These are phyloP conservation scores for Arbacia lixula DNA, from an alignment of 53 echinoderm and acorn worm species.

Conservation along the genomic window DNA sequence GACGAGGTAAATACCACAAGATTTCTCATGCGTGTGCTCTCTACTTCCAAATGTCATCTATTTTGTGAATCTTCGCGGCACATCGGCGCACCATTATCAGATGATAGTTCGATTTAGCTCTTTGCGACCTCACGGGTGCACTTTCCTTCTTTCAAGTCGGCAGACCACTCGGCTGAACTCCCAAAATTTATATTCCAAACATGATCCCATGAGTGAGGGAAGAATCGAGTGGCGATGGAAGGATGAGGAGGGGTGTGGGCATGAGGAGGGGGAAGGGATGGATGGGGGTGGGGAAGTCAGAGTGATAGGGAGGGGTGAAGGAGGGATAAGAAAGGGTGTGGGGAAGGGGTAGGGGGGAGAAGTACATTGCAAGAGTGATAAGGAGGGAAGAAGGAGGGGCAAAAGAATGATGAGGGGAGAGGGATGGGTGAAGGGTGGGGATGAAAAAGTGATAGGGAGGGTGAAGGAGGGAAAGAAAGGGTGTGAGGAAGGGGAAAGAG, in stretches of 20 bases:
- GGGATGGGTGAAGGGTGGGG: too few species aligned
- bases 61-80: slow-evolving; percentile 5
- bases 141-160: slow-evolving; percentile 3
- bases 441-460: too few species aligned
- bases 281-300: too few species aligned
- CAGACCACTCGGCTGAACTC: neutral
- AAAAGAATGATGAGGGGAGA: too few species aligned
- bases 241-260: neutral
- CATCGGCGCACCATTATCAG: slow-evolving; percentile 1
- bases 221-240: too few species aligned
- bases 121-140: slow-evolving; percentile 7
- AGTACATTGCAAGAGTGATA: too few species aligned
- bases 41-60: slow-evolving; percentile 4
- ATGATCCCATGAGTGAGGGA: slow-evolving; percentile 11
- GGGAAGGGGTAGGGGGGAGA: too few species aligned
- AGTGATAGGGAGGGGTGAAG: too few species aligned
- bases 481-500: neutral
- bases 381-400: too few species aligned
- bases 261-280: neutral
- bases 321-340: too few species aligned
- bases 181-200: slow-evolving; percentile 41
- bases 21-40: too few species aligned
- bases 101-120: slow-evolving; percentile 34
- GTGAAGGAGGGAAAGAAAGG: neutral
- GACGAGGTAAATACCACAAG: too few species aligned